Evolutionary conservation across 2,888 invertebrate species (phyloP), one percentile per base, ranked within the genome.

Genomic region (Clitarchus hookeri): DNA sequence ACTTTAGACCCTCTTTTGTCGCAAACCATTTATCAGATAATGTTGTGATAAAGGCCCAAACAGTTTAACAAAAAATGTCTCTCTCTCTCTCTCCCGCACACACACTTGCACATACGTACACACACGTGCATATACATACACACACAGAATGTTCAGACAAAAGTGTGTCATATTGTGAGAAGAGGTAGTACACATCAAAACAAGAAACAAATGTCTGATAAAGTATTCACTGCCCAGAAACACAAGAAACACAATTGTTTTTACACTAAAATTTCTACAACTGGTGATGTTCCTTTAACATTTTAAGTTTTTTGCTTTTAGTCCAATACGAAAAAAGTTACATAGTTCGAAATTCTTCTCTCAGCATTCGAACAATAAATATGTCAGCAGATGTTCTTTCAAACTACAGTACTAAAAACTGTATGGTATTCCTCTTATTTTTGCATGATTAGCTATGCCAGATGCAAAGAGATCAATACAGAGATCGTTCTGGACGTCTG

Each of bases 381-480:
- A 1, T 16, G 16, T 13, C 48, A 48, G 8, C 6, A 48, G 11
- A 48, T 48, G 48, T 48, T 48, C 11, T 48, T 13, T 48, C 48
- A 48, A 13, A 13, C 16, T 16, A 48, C 6, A 8, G 1, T 48
- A 16, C 3, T 48, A 48, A 48, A 13, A 48, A 13, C 6, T 48
- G 48, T 48, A 48, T 48, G 11, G 48, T 48, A 0, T 48, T 48
- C 12, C 16, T 48, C 6, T 48, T 48, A 48, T 48, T 65, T 19
- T 23, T 65, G 23, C n/a, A 19, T 65, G 19, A 16, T 19, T n/a
- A 82, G 82, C 6, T 82, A 13, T 82, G 82, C 65, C 85, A 85
- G 44, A 82, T 83, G 82, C 82, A 83, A 27, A 83, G 85, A 44
- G 85, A 85, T n/a, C 83, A 83, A 83, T 85, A 83, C 44, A 85